Evolutionary conservation across 1,140 invertebrate species (phyloP).

Genomic region (Hyles euphorbiae): DNA sequence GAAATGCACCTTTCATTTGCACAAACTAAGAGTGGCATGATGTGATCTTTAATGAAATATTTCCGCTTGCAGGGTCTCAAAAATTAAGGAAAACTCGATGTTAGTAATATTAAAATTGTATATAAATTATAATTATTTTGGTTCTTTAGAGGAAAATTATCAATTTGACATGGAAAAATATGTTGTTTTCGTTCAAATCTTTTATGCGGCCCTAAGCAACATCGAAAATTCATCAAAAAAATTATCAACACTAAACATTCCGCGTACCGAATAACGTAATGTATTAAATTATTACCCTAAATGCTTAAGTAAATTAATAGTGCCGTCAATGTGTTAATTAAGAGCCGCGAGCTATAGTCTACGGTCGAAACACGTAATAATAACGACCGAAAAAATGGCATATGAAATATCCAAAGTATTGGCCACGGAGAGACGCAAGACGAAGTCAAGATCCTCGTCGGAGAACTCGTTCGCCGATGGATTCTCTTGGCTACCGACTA

Average conservation of each 20-base stretch:
- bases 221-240: too few relatives aligned
- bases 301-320: constrained; percentile 11
- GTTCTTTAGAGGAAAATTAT: too few relatives aligned
- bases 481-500: constrained; percentile 53
- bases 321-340: constrained; percentile 39
- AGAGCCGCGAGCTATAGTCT: constrained; percentile 40
- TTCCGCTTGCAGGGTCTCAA: too few relatives aligned
- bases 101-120: too few relatives aligned
- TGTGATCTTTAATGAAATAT: too few relatives aligned
- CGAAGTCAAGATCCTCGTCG: constrained; percentile 51
- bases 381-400: constrained; percentile 55
- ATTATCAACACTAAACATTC: background rate
- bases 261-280: background rate
- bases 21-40: too few relatives aligned
- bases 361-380: constrained; percentile 51
- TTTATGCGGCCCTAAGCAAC: too few relatives aligned
- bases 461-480: constrained; percentile 62
- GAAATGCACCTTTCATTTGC: too few relatives aligned
- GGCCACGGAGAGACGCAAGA: constrained; percentile 54
- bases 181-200: too few relatives aligned
- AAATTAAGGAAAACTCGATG: too few relatives aligned
- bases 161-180: too few relatives aligned
- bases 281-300: constrained; percentile 2
- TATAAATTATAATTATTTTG: too few relatives aligned
- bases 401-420: constrained; percentile 47